Conservation (phyloP, 2,797 vertebrate genomes). For the Oryzias sinensis region DNA sequence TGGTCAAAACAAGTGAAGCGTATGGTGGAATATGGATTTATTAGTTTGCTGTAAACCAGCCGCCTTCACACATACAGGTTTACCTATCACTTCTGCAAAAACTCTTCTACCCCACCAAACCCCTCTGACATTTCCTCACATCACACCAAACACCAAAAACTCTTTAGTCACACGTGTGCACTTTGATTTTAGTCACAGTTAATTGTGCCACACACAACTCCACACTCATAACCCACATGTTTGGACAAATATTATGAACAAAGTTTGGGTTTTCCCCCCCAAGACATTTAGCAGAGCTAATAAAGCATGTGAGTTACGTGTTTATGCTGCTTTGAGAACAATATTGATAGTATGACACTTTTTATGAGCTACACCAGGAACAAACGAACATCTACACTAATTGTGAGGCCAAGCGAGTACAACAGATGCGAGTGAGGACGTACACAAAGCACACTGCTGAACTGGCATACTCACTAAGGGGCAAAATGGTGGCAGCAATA, state of each 20-base stretch:
- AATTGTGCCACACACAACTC: constrained; percentile 20
- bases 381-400: constrained; percentile 31
- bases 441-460: constrained; percentile 55
- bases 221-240: constrained; percentile 11
- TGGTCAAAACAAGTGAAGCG: too few species aligned
- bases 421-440: constrained; percentile 25
- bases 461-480: constrained; percentile 81
- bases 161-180: too few species aligned
- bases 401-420: constrained; percentile 52
- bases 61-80: too few species aligned
- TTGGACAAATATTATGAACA: constrained; percentile 50
- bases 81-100: too few species aligned
- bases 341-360: constrained; percentile 1
- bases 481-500: constrained; percentile 71
- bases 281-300: constrained; percentile 31
- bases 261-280: not conserved
- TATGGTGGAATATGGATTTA: too few species aligned
- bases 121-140: too few species aligned
- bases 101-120: too few species aligned
- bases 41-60: too few species aligned
- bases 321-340: too few species aligned
- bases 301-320: too few species aligned
- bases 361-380: constrained; percentile 15
- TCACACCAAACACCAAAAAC: too few species aligned
- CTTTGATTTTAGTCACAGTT: constrained; percentile 8